A percentile compares a stretch with the other conserved stretches of the same genome.
phyloP scores from a whole-genome alignment of 2,888 invertebrate genomes.

The Caenorhabditis uteleia region DNA sequence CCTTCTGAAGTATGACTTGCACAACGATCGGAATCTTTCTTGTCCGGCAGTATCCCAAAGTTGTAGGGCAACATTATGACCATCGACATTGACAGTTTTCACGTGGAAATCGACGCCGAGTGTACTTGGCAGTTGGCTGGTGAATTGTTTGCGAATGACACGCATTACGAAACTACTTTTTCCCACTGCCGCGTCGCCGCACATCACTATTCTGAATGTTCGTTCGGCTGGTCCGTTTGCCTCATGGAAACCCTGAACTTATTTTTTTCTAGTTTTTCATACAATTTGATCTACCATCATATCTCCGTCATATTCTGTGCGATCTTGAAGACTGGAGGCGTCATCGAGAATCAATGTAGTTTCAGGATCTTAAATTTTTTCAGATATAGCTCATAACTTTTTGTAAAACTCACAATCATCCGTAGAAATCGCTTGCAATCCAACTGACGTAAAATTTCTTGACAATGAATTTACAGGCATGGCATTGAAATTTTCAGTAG shows the following conservation, averaged over 20 bases:
- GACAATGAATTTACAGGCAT: background rate
- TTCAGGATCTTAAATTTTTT: constrained; percentile 9
- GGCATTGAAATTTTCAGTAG: constrained; percentile 22
- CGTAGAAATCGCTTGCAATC: constrained; percentile 21
- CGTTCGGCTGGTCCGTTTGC: constrained; percentile 72
- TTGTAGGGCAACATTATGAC: constrained; percentile 72
- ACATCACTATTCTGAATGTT: constrained; percentile 76
- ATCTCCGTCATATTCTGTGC: too few relatives aligned
- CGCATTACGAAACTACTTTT: constrained; percentile 76
- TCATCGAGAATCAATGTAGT: constrained; percentile 37
- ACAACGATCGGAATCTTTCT: constrained; percentile 75
- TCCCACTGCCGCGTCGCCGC: constrained; percentile 76
- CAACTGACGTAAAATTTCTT: constrained; percentile 15
- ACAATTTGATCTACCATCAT: background rate
- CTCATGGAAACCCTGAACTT: constrained; percentile 44
- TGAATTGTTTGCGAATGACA: constrained; percentile 75
- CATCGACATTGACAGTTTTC: constrained; percentile 74
- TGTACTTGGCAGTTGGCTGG: constrained; percentile 74
- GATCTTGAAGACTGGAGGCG: constrained; percentile 17
- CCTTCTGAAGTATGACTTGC: constrained; percentile 76
- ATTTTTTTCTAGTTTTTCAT: constrained; percentile 6
- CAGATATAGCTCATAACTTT: background rate
- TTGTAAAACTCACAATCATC: constrained; percentile 1
- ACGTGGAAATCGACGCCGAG: constrained; percentile 76
- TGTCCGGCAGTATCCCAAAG: constrained; percentile 77